phyloP scores from a whole-genome alignment of 2,113 vertebrate species.

The Charina bottae region DNA sequence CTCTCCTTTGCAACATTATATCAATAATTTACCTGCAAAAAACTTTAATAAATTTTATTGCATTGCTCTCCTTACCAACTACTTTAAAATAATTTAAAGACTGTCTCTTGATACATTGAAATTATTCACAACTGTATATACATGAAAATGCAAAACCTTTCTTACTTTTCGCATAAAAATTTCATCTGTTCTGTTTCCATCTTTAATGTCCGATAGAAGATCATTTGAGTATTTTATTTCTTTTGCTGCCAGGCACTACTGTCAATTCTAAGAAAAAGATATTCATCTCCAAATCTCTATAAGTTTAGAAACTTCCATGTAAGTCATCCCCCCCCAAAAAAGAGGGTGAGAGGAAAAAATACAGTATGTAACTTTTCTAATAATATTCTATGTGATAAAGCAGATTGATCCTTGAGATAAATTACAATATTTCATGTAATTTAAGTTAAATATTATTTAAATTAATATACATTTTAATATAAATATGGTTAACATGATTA shows the following conservation, averaged over 20 bases:
- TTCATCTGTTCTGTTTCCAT: conserved; percentile 68
- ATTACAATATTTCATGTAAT: too few relatives aligned
- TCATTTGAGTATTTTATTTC: conserved; percentile 69
- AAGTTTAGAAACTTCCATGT: conserved; percentile 50
- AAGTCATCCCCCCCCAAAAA: conserved; percentile 29
- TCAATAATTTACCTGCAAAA: conserved; percentile 64
- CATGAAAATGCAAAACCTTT: conserved; percentile 62
- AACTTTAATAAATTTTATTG: conserved; percentile 67
- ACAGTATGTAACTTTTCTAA: too few relatives aligned
- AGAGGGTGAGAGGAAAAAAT: too few relatives aligned
- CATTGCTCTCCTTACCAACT: conserved; percentile 59
- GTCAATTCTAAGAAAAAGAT: conserved; percentile 38
- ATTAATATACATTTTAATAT: too few relatives aligned
- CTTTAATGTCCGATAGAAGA: conserved; percentile 66
- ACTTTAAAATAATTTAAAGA: conserved; percentile 68
- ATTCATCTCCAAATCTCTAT: conserved; percentile 35
- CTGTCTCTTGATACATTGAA: conserved; percentile 62
- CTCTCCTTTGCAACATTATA: conserved; percentile 45
- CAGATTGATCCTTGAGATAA: too few relatives aligned
- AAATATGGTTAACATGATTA: too few relatives aligned
- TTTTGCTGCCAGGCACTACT: conserved; percentile 62
- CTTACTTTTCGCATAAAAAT: conserved; percentile 66
- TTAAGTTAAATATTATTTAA: too few relatives aligned
- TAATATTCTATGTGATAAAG: too few relatives aligned
- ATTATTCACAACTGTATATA: conserved; percentile 64